These are phyloP conservation scores for Diceros bicornis DNA, from an alignment of 2,797 vertebrate species.

Conservation along the genomic window DNA sequence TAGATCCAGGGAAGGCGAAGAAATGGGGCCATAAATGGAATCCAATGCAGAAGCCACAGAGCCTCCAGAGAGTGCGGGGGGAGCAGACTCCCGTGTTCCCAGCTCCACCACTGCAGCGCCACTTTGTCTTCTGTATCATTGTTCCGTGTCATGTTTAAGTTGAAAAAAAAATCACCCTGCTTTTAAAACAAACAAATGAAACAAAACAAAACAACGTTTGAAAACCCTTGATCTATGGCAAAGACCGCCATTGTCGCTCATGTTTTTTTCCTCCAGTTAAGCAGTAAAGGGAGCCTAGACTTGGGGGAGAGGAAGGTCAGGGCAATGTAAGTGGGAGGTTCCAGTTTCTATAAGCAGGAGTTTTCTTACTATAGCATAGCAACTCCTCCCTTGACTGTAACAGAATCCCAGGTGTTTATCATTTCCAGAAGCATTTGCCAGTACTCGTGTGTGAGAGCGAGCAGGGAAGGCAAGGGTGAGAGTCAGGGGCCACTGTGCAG, in stretches of 20 bases:
- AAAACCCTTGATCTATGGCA: background rate
- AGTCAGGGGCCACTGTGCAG: background rate
- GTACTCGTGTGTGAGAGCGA: background rate
- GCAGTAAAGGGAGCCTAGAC: background rate
- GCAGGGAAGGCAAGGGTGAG: fast-evolving
- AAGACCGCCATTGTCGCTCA: background rate
- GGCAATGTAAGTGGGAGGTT: background rate
- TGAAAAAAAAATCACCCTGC: background rate
- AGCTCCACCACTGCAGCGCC: fast-evolving
- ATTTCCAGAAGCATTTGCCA: background rate
- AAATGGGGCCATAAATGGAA: fast-evolving
- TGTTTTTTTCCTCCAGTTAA: background rate
- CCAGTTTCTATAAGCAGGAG: background rate
- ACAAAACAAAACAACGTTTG: background rate
- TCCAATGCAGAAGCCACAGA: background rate
- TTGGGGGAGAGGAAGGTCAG: fast-evolving
- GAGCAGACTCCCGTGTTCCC: too few relatives aligned
- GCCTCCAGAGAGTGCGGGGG: fast-evolving
- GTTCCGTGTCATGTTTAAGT: background rate
- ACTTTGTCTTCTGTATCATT: background rate
- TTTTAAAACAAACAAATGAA: background rate
- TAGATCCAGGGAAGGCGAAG: too few relatives aligned
- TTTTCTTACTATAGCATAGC: background rate
- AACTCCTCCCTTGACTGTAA: background rate
- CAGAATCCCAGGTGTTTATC: background rate